A percentile compares a stretch with the other conserved stretches of the same genome.
These are phyloP conservation scores for Pheucticus melanocephalus DNA, from an alignment of 2,113 vertebrate species.

Conservation along the genomic window DNA sequence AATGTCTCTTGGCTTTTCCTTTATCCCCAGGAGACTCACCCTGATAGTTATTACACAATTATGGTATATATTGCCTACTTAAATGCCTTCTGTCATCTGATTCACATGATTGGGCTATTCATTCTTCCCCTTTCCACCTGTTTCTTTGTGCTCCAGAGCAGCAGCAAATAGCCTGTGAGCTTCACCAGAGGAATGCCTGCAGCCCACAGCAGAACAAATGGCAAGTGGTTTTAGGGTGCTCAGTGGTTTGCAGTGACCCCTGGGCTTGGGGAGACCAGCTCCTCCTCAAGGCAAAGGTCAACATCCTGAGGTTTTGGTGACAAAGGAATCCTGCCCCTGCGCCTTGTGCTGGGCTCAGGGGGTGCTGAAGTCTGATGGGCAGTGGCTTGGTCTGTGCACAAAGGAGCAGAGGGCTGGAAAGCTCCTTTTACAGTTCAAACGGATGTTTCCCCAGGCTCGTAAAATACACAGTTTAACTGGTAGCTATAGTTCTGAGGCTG, in stretches of 20 bases:
- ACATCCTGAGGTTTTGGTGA: neutral
- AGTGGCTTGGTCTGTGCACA: neutral
- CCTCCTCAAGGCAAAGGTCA: slow-evolving; percentile 32
- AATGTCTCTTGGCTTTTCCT: neutral
- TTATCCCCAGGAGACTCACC: neutral
- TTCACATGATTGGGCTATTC: neutral
- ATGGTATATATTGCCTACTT: neutral
- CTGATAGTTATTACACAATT: neutral
- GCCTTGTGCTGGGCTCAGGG: neutral
- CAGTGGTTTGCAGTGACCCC: neutral
- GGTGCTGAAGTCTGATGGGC: neutral
- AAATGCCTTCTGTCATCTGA: neutral
- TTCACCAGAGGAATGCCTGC: neutral
- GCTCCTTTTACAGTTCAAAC: slow-evolving; percentile 47
- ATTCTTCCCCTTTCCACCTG: neutral
- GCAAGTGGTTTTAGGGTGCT: neutral
- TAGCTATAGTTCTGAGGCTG: slow-evolving; percentile 62
- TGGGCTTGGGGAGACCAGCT: neutral
- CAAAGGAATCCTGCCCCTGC: slow-evolving; percentile 1
- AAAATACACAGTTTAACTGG: slow-evolving; percentile 69
- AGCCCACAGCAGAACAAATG: neutral
- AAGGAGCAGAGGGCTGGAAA: neutral
- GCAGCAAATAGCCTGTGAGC: neutral
- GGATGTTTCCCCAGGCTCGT: slow-evolving; percentile 72
- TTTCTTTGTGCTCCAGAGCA: neutral